Evolutionary conservation across 1,140 invertebrate species (phyloP).

Genomic region (Chrysomallon squamiferum): DNA sequence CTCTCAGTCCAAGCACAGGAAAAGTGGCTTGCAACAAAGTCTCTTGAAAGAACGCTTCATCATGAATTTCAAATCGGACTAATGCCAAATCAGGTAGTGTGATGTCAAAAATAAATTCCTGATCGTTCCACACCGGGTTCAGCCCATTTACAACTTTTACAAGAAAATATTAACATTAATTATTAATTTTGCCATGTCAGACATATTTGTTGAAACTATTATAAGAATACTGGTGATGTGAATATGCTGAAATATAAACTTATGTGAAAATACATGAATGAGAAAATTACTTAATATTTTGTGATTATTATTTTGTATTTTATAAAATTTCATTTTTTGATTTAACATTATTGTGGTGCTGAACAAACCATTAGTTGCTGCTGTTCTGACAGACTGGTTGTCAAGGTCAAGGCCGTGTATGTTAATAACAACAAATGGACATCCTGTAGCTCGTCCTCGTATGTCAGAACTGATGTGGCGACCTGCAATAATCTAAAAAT

Average conservation of each 20-base stretch:
- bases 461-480: conserved; percentile 84
- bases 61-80: conserved; percentile 88
- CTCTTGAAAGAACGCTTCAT: conserved; percentile 97
- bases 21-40: conserved; percentile 1
- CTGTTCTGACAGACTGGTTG: conserved; percentile 58
- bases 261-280: too few relatives aligned
- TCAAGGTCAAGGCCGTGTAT: conserved; percentile 88
- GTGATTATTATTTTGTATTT: too few relatives aligned
- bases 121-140: conserved; percentile 93
- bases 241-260: background rate
- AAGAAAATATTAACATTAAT: background rate
- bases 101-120: conserved; percentile 80
- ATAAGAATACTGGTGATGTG: background rate
- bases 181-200: background rate
- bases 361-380: conserved; percentile 5
- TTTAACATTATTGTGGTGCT: too few relatives aligned
- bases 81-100: conserved; percentile 86
- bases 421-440: conserved; percentile 93
- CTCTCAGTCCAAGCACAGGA: conserved; percentile 2
- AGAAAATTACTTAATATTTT: too few relatives aligned
- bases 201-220: too few relatives aligned
- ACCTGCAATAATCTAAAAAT: conserved; percentile 78
- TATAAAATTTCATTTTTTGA: too few relatives aligned
- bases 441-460: conserved; percentile 73
- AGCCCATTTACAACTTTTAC: conserved; percentile 63